Percentiles rank a stretch among this genome's conserved stretches.
Evolutionary conservation across 2,888 invertebrate genomes (phyloP).

Genomic region (Patella pellucida): DNA sequence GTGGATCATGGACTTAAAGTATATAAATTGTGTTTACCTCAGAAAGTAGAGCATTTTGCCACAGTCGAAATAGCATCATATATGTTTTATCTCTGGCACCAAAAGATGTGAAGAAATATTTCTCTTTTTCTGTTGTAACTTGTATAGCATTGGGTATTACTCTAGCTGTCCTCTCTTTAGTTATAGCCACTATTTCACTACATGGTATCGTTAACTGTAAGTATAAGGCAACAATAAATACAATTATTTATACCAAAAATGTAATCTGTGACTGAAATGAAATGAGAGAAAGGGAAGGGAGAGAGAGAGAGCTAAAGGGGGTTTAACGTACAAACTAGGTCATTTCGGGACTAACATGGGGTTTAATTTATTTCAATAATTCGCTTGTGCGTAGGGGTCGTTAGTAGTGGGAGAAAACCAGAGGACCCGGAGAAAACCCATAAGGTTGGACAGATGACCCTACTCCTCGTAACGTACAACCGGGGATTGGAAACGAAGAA

Average conservation of each 20-base stretch:
- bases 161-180: slow-evolving; percentile 77
- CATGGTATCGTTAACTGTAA: slow-evolving; percentile 82
- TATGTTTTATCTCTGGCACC: slow-evolving; percentile 93
- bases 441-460: too few species aligned
- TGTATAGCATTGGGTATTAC: slow-evolving; percentile 98
- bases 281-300: too few species aligned
- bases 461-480: too few species aligned
- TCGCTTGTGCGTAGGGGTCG: too few species aligned
- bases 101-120: slow-evolving; percentile 95
- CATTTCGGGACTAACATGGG: too few species aligned
- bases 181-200: slow-evolving; percentile 92
- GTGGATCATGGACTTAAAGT: neutral
- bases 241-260: neutral
- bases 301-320: too few species aligned
- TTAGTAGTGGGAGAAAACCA: too few species aligned
- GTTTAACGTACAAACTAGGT: too few species aligned
- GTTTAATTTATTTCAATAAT: neutral
- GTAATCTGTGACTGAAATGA: too few species aligned
- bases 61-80: slow-evolving; percentile 93
- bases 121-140: slow-evolving; percentile 76
- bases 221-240: slow-evolving; percentile 5
- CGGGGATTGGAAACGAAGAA: too few species aligned
- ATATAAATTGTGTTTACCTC: slow-evolving; percentile 73
- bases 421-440: too few species aligned
- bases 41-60: slow-evolving; percentile 95